Evolutionary conservation across 2,797 vertebrate species (phyloP), one percentile per base, ranked within the genome.

Genomic region (Tragelaphus oryx): DNA sequence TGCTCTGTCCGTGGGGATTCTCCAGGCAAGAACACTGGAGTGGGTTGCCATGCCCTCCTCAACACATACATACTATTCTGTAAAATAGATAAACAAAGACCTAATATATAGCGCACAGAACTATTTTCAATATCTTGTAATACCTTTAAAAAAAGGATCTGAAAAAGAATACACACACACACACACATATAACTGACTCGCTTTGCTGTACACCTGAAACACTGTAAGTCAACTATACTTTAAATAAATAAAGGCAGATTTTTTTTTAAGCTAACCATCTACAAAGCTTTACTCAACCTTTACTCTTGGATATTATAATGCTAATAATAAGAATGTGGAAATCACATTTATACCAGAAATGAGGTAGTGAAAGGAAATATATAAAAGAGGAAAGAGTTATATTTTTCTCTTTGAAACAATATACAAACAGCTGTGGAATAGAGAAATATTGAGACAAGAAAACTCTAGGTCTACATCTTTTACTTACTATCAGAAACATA

Each of bases 301-400:
- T 88, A 60, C 10, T 65, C 41, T 85, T 78, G n/a, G 41, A 13
- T 50, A 89, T n/a, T 46, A 57, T 60, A 84, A 48, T 75, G 46
- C 22, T 89, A 89, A 78, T 76, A 83, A 33, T 55, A n/a, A 88
- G 33, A 87, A 57, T 28, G 8, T 55, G 33, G 33, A 91, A 93
- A 90, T 33, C 65, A 57, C n/a, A 37, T 65, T 93, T 92, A 59
- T 24, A 74, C 6, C 37, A 86, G 68, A 55, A 87, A 80, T 28
- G 11, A 95, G 8, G 2, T 48, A 75, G 37, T 80, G 37, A 93
- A 75, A 96, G 17, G 13, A 93, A 95, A 28, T 57, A 94, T 93
- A 68, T 76, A 82, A 54, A 82, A 87, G 24, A 57, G 4, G 18
- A 76, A 89, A 46, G 16, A 84, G 26, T 68, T 48, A 44, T 33